These are phyloP conservation scores for Neosilurus hyrtlii DNA, from an alignment of 2,797 vertebrate genomes.

Conservation along the genomic window DNA sequence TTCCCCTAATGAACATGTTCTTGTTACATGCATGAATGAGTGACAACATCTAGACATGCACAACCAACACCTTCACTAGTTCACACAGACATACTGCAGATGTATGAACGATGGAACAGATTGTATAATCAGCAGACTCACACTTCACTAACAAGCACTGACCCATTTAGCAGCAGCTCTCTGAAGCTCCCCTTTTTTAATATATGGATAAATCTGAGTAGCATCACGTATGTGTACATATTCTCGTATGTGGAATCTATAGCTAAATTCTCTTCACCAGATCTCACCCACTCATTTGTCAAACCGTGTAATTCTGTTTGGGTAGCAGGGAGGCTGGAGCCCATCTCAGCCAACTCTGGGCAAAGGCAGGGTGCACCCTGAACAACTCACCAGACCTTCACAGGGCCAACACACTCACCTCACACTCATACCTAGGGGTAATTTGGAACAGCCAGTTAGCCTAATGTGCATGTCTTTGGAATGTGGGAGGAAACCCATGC, in stretches of 20 bases:
- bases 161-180: background rate
- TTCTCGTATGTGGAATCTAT: background rate
- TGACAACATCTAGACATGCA: background rate
- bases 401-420: too few species aligned
- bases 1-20: background rate
- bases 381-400: too few species aligned
- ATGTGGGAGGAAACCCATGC: too few species aligned
- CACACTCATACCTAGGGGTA: too few species aligned
- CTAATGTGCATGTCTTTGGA: too few species aligned
- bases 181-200: background rate
- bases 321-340: too few species aligned
- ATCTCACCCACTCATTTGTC: too few species aligned
- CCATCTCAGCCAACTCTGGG: too few species aligned
- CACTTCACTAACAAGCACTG: background rate
- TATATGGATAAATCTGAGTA: background rate
- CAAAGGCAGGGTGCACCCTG: too few species aligned
- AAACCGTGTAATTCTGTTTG: too few species aligned
- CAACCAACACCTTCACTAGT: background rate
- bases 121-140: background rate
- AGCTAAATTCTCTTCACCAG: background rate
- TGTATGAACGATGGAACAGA: background rate
- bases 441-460: too few species aligned
- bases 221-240: too few species aligned
- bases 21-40: background rate
- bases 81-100: background rate